phyloP scores from a whole-genome alignment of 2,113 vertebrate species.

The Serilophus lunatus region DNA sequence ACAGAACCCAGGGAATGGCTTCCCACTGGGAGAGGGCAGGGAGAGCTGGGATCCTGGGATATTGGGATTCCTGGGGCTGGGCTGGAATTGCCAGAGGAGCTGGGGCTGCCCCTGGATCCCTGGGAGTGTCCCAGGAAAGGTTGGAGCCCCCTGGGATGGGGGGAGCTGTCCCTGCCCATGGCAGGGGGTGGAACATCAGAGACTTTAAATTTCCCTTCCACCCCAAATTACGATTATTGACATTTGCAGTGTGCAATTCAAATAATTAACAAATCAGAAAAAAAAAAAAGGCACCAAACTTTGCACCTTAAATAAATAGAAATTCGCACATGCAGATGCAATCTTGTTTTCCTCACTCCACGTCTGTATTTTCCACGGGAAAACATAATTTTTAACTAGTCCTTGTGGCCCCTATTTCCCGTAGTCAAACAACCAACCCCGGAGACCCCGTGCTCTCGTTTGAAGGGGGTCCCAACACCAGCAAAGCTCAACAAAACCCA shows the following conservation, averaged over 20 bases:
- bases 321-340: not conserved
- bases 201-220: not conserved
- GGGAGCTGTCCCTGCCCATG: rapidly evolving
- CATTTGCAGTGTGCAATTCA: rapidly evolving
- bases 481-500: not conserved
- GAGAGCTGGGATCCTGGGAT: rapidly evolving
- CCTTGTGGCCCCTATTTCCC: not conserved
- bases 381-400: rapidly evolving
- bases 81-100: too few species aligned
- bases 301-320: not conserved
- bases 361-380: not conserved
- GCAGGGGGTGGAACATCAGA: rapidly evolving
- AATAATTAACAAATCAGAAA: not conserved
- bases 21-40: too few species aligned
- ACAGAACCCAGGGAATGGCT: not conserved
- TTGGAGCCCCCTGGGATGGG: rapidly evolving
- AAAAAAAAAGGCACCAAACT: rapidly evolving
- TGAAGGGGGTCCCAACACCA: not conserved
- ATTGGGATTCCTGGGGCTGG: rapidly evolving
- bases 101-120: too few species aligned
- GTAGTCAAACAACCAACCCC: not conserved
- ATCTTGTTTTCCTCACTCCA: not conserved
- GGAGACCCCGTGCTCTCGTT: rapidly evolving
- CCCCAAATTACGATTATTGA: not conserved
- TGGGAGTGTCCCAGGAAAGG: too few species aligned